Conservation (phyloP, 2,113 vertebrate genomes). For the Corvus cornix region DNA sequence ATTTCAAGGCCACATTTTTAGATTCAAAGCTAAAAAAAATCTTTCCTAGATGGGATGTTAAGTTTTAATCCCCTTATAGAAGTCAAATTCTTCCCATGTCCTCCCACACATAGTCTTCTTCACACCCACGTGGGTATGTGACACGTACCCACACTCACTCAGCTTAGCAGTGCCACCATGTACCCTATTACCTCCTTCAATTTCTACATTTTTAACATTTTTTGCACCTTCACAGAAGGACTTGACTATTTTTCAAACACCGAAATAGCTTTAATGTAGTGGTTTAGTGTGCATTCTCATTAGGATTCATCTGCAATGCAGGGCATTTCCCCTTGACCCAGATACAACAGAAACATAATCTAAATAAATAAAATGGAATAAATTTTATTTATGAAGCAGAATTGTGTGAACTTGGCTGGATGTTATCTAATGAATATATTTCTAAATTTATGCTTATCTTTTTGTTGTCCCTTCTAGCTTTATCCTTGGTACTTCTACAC, state of each 20-base stretch:
- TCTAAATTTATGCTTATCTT: neutral
- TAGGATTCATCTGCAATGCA: neutral
- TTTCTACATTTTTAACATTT: conserved; percentile 21
- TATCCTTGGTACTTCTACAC: neutral
- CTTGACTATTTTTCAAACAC: neutral
- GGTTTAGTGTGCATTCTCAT: neutral
- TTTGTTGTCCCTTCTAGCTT: neutral
- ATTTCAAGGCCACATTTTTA: neutral
- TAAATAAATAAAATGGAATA: neutral
- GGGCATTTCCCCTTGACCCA: neutral
- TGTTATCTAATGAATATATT: neutral
- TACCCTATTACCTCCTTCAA: neutral
- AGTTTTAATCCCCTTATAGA: neutral
- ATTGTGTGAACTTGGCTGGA: neutral
- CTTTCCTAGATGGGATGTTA: neutral
- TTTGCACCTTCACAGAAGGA: conserved; percentile 14
- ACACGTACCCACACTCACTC: neutral
- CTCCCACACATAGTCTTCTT: neutral
- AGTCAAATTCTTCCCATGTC: neutral
- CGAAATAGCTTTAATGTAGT: neutral
- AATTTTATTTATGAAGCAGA: neutral
- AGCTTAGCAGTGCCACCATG: neutral
- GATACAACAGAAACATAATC: neutral
- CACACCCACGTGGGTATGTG: neutral
- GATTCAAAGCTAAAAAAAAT: neutral